Evolutionary conservation across 2,113 vertebrate genomes (phyloP).

Genomic region (human (Homo sapiens)): GRCh38 chr5:64810501-64811000

Average conservation of each 20-base stretch:
- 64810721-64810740: neutral
- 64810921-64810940: neutral
- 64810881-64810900: neutral
- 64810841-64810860: neutral
- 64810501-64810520: neutral
- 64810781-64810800: neutral
- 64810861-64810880: neutral
- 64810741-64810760: neutral
- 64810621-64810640: neutral
- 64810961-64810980: neutral
- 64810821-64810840: neutral
- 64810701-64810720: neutral
- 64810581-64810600: neutral
- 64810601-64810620: neutral
- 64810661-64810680: neutral
- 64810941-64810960: slow-evolving; percentile 49
- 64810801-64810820: neutral
- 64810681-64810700: neutral
- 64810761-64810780: neutral
- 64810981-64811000: slow-evolving; percentile 19
- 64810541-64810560: neutral
- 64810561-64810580: neutral
- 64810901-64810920: neutral
- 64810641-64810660: neutral
- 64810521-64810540: neutral